Conservation (phyloP, 2,888 invertebrate species). For the Trichopria drosophilae region DNA sequence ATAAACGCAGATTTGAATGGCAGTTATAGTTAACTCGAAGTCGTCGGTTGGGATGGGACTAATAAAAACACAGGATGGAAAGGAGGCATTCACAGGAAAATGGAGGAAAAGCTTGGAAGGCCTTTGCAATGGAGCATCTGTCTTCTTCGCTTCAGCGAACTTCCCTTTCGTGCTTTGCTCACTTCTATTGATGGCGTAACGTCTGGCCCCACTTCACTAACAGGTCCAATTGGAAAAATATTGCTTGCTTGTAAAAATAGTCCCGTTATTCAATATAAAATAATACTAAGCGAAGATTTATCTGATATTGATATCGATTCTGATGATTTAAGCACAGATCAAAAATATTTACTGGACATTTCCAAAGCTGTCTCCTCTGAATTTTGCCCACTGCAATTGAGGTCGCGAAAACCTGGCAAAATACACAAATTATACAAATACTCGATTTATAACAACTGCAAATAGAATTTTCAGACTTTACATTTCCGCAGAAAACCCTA, state of each 20-base stretch:
- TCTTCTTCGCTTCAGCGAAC: not conserved
- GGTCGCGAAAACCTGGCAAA: constrained; percentile 2
- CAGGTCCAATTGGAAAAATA: not conserved
- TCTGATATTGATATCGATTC: not conserved
- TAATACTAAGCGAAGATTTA: not conserved
- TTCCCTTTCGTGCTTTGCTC: not conserved
- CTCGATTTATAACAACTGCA: not conserved
- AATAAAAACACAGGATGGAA: constrained; percentile 3
- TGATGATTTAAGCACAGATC: no score
- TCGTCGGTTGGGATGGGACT: not conserved
- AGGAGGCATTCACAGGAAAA: not conserved
- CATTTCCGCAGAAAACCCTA: not conserved
- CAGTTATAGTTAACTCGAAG: not conserved
- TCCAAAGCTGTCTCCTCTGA: not conserved
- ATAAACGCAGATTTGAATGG: not conserved
- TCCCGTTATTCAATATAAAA: not conserved
- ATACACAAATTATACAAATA: not conserved
- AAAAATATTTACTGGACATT: constrained; percentile 5
- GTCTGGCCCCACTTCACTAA: no score
- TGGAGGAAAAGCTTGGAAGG: no score
- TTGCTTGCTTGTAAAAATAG: not conserved
- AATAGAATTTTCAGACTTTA: constrained; percentile 8
- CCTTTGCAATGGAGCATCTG: no score
- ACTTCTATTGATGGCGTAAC: not conserved
- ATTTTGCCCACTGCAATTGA: constrained; percentile 2